A percentile compares a stretch with the other conserved stretches of the same genome.
These are phyloP conservation scores for Leptarthrus brevirostris DNA, from an alignment of 2,888 invertebrate species.

Conservation along the genomic window DNA sequence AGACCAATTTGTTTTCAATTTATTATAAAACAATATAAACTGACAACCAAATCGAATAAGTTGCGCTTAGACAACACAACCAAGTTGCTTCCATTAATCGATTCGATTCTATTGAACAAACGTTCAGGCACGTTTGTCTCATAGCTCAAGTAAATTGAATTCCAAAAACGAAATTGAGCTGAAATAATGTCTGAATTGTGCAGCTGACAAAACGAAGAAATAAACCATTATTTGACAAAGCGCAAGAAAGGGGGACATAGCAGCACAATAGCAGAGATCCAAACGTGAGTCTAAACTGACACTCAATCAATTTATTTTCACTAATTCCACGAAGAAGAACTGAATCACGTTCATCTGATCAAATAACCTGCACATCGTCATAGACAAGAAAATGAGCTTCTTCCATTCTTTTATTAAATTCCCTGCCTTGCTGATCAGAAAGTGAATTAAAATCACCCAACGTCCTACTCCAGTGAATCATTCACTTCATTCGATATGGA, in stretches of 20 bases:
- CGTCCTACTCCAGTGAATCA: neutral
- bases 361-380: constrained; percentile 24
- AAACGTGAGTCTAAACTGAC: constrained; percentile 19
- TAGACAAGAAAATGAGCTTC: constrained; percentile 29
- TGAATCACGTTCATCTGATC: constrained; percentile 36
- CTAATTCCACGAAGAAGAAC: constrained; percentile 15
- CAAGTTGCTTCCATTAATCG: no score
- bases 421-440: no score
- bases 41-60: no score
- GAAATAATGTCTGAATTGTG: constrained; percentile 2
- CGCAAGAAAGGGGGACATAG: no score
- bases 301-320: constrained; percentile 28
- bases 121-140: constrained; percentile 13
- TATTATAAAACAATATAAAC: no score
- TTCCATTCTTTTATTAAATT: neutral
- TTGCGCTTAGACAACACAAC: no score
- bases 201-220: constrained; percentile 31
- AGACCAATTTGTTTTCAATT: no score
- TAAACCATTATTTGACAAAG: neutral
- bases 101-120: neutral
- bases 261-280: neutral
- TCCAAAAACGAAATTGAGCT: constrained; percentile 11
- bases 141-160: constrained; percentile 25
- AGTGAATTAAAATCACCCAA: no score
- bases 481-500: neutral